A percentile compares a stretch with the other conserved stretches of the same genome.
These are phyloP conservation scores for Eristalis tenax DNA, from an alignment of 2,888 invertebrate genomes.

Conservation along the genomic window DNA sequence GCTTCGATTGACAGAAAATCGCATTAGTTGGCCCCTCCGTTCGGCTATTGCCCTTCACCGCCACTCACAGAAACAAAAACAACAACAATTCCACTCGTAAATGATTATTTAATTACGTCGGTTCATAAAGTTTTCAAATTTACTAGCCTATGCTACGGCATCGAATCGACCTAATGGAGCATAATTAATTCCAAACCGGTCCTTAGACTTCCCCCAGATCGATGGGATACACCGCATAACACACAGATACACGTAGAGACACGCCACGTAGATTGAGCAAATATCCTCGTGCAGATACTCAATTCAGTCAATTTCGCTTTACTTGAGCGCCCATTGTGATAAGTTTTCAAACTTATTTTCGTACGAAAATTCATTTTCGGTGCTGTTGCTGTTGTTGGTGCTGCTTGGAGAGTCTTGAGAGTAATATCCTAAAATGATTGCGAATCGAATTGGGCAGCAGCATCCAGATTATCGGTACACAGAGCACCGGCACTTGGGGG, in stretches of 20 bases:
- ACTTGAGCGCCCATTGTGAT: conserved; percentile 9
- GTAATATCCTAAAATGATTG: conserved; percentile 12
- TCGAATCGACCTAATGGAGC: conserved; percentile 43
- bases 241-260: neutral
- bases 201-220: conserved; percentile 13
- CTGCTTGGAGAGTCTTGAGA: neutral
- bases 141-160: conserved; percentile 33
- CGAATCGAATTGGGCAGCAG: conserved; percentile 3
- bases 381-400: neutral
- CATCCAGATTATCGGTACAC: conserved; percentile 15
- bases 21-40: neutral
- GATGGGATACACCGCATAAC: neutral
- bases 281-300: neutral
- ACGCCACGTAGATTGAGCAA: neutral
- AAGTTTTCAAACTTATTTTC: conserved; percentile 4
- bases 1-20: neutral
- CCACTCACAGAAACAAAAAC: neutral
- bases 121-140: conserved; percentile 47
- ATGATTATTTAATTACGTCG: conserved; percentile 49
- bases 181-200: conserved; percentile 45
- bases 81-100: conserved; percentile 29
- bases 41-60: neutral
- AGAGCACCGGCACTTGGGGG: neutral
- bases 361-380: neutral
- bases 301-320: neutral